These are phyloP conservation scores for Deilephila porcellus DNA, from an alignment of 2,888 invertebrate species.

Conservation along the genomic window DNA sequence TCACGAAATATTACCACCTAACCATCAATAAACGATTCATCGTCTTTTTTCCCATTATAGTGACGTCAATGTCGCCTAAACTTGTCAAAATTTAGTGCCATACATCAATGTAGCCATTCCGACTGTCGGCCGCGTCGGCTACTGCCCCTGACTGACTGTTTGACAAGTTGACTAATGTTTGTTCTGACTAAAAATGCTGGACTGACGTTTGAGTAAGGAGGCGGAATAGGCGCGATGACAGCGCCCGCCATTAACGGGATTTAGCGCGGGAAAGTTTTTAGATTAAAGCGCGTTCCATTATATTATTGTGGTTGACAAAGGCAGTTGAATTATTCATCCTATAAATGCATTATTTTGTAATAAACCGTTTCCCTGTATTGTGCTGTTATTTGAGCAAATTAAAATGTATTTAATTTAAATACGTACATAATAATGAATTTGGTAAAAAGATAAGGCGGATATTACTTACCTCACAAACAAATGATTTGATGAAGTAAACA, in stretches of 20 bases:
- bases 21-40: slow-evolving; percentile 21
- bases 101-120: slow-evolving; percentile 23
- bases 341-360: neutral
- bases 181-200: slow-evolving; percentile 61
- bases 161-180: slow-evolving; percentile 82
- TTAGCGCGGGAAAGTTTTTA: slow-evolving; percentile 30
- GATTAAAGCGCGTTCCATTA: slow-evolving; percentile 1
- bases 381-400: neutral
- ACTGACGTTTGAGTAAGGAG: slow-evolving; percentile 68
- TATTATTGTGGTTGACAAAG: slow-evolving; percentile 8
- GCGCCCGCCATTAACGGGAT: slow-evolving; percentile 47
- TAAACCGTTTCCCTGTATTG: neutral
- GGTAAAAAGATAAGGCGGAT: neutral
- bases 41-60: slow-evolving; percentile 24
- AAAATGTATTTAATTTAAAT: neutral
- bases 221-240: slow-evolving; percentile 64
- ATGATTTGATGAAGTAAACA: neutral
- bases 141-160: slow-evolving; percentile 74
- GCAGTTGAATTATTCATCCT: neutral
- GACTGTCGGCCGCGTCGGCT: slow-evolving; percentile 48
- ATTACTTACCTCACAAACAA: too few relatives aligned
- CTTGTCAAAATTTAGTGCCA: slow-evolving; percentile 26
- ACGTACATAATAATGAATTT: neutral
- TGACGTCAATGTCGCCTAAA: slow-evolving; percentile 21
- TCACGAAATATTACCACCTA: slow-evolving; percentile 24